These are phyloP conservation scores for Heliopora coerulea DNA, from an alignment of 92 coral and sea anemone genomes.

Conservation along the genomic window DNA sequence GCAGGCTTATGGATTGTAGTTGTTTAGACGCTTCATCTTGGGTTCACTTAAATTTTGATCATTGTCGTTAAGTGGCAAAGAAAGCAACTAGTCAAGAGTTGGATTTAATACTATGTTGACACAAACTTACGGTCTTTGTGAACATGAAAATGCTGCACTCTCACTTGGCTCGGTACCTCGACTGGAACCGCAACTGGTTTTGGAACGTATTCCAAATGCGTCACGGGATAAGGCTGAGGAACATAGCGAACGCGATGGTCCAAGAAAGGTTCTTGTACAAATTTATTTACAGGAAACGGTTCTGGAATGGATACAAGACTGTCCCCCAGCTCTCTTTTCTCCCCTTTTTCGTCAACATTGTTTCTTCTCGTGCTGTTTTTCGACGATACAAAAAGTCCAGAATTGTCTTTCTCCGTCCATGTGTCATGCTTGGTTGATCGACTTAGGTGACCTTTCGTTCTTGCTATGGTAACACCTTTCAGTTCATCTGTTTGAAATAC, in stretches of 20 bases:
- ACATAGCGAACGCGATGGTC: conserved; percentile 66
- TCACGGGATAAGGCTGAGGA: conserved; percentile 90
- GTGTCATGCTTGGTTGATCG: background rate
- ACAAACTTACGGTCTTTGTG: conserved; percentile 84
- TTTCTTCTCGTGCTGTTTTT: background rate
- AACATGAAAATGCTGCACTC: conserved; percentile 70
- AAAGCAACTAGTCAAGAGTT: no score
- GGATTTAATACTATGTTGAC: no score
- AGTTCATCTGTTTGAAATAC: background rate
- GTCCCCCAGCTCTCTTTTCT: conserved; percentile 37
- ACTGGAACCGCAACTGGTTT: conserved; percentile 78
- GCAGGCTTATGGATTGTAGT: no score
- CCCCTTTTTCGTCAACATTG: conserved; percentile 24
- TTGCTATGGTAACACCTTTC: background rate
- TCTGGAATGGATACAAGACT: conserved; percentile 37
- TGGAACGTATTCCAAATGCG: conserved; percentile 72
- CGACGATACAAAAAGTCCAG: background rate
- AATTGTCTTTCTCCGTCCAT: background rate
- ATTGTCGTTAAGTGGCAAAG: no score
- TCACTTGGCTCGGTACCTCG: conserved; percentile 66
- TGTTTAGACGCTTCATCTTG: no score
- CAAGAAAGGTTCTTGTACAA: conserved; percentile 53
- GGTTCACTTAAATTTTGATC: no score
- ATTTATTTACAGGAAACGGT: conserved; percentile 55
- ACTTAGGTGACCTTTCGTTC: background rate